Evolutionary conservation across 1,140 invertebrate species (phyloP), one percentile per base, ranked within the genome.

Genomic region (Ditylenchus dipsaci): DNA sequence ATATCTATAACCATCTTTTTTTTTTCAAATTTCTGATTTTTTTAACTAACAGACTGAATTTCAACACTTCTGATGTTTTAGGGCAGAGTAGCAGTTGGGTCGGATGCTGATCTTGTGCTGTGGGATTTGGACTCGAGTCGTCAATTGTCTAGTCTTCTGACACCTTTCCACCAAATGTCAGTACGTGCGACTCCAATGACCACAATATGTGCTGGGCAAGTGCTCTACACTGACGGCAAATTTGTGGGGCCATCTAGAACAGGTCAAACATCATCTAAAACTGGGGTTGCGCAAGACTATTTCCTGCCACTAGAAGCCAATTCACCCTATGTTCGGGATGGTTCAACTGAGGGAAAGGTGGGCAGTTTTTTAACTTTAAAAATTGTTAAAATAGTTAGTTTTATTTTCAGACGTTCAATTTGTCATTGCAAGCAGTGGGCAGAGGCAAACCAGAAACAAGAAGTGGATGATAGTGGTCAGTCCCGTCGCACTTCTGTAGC

Each of bases 331-430:
- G 26, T 65, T 65, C 19, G 23, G 23, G 17, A 65, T 65, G 3
- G 57, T 65, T 63, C 38, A 65, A 7, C 27, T 65, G 17, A n/a
- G 57, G n/a, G 63, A 65, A 65, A 65, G 63, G n/a, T n/a, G n/a
- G 57, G 63, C 63, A 8, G 27, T 38, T 5, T 38, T 5, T 3
- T 38, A 38, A 38, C 3, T 5, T 3, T 3, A 38, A 7, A 3
- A 21, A 8, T 29, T 26, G 8, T 30, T 61, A 7, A 59, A 1
- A 3, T 56, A 19, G 66, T 64, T 7, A 3, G 3, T 61, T 61
- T 61, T 7, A 5, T 15, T 47, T 61, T 61, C 27, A 61, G 49
- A 53, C 49, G 15, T 53, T 53, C 23, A 53, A 53, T 26, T 53
- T 53, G 23, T 53, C 49, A 3, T 26, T 53, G 49, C 49, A 53